Evolutionary conservation across 30 jellyfish, hydroid and myxozoan genomes (phyloP).

Genomic region (Turritopsis dohrnii): DNA sequence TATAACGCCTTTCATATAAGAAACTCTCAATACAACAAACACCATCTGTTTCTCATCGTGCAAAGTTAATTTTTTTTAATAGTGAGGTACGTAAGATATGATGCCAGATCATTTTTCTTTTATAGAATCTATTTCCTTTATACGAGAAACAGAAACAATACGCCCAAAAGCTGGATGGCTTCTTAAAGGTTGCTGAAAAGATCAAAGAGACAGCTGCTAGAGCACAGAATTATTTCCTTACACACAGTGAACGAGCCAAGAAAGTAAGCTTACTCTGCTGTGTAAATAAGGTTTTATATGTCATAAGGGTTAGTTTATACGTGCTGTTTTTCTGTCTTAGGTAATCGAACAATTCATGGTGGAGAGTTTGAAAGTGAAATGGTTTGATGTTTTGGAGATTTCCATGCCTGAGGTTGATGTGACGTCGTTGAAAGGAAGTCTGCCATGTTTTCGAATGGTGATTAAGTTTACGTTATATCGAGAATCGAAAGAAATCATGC

Average conservation of each 20-base stretch:
- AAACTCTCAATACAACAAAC: no score
- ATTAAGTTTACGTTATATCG: conserved; percentile 14
- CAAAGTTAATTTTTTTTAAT: no score
- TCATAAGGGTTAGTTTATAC: neutral
- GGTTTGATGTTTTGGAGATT: conserved; percentile 28
- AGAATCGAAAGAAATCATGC: conserved; percentile 11
- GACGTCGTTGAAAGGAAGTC: conserved; percentile 26
- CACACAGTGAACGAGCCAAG: conserved; percentile 16
- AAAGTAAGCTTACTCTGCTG: no score
- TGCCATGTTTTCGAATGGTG: conserved; percentile 19
- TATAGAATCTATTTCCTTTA: conserved; percentile 14
- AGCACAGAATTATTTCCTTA: conserved; percentile 9
- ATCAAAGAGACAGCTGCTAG: conserved; percentile 23
- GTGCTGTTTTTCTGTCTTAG: neutral
- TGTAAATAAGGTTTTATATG: neutral
- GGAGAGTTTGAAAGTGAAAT: conserved; percentile 5
- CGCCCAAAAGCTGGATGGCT: conserved; percentile 17
- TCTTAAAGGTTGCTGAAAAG: conserved; percentile 10
- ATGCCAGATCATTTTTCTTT: neutral
- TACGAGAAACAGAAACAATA: conserved; percentile 20
- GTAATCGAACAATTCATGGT: neutral
- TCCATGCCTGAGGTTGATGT: conserved; percentile 26
- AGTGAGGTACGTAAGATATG: no score
- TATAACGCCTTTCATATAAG: no score
- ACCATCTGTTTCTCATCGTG: no score